A percentile compares a stretch with the other conserved stretches of the same genome.
Evolutionary conservation across 2,888 invertebrate genomes (phyloP).

Genomic region (Sepiola atlantica): DNA sequence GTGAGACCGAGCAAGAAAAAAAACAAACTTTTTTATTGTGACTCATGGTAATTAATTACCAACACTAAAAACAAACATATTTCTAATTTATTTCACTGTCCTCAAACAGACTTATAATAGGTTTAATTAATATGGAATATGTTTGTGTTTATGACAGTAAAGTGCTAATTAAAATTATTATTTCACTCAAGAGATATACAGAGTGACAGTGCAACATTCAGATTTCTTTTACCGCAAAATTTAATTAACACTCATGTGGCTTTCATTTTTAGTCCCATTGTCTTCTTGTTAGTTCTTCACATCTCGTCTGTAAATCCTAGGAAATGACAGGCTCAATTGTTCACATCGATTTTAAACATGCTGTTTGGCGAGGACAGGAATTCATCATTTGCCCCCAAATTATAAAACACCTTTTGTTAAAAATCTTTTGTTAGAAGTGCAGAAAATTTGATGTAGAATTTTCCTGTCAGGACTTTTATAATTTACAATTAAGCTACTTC

Average conservation of each 20-base stretch:
- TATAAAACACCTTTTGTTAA: not conserved
- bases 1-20: not conserved
- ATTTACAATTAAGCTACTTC: not conserved
- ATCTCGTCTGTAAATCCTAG: not conserved
- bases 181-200: not conserved
- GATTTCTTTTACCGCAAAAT: not conserved
- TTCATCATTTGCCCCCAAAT: not conserved
- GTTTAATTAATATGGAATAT: not conserved
- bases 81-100: slow-evolving; percentile 4
- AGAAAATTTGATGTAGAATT: not conserved
- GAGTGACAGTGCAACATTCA: not conserved
- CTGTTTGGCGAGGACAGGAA: not conserved
- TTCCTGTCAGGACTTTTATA: not conserved
- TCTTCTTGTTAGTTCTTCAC: not conserved
- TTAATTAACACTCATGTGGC: not conserved
- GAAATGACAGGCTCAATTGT: not conserved
- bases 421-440: not conserved
- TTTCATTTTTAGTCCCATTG: not conserved
- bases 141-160: not conserved
- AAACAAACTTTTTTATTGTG: not conserved
- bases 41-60: not conserved
- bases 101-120: not conserved
- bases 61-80: not conserved
- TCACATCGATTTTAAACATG: not conserved
- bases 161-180: slow-evolving; percentile 6